Base-by-base conservation (phyloP, 2,888 invertebrate species). In the Brenthis daphne region DNA sequence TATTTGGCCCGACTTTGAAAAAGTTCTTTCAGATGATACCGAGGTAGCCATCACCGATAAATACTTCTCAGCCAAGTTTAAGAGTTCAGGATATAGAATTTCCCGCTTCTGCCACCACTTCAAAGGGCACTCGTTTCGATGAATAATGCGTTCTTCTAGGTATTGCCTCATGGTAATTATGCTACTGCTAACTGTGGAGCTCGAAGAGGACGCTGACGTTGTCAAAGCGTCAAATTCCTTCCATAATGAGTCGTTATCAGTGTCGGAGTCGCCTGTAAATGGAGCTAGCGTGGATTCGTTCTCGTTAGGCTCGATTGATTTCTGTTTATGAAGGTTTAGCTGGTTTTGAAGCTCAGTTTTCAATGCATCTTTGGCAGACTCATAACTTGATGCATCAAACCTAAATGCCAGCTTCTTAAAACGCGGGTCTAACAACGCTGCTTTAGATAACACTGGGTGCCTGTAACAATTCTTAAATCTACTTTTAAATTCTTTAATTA, bases 51-150 rank as follows among this genome's bases (percentile, higher is more conserved):
- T 72, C 56, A 73, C 73, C 65, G 57, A 69, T 69, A 73, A 69
- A 76, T 75, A 69, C 67, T 72, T 75, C 16, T 63, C 63, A 69
- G 66, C 69, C 61, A 69, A 66, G 65, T 63, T 72, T 67, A 60
- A 74, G 70, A 76, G 74, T 60, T 77, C 76, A 3, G 75, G 75
- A 68, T 76, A 76, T 67, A 77, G 70, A 66, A 77, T 48, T 69
- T 60, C 63, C 70, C 70, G 53, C 65, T 72, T 68, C 72, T 77
- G 73, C 75, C 76, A 76, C 74, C 75, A 76, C 75, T 69, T 74
- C 64, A 76, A 76, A 71, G 75, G 76, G 72, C 76, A 76, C 72
- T 77, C 72, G 74, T 76, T 76, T 71, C 74, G 70, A 71, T 69
- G 67, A 29, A 74, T 74, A 72, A 75, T 61, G n/a, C 71, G 64